Evolutionary conservation across 2,797 vertebrate species (phyloP), one percentile per base, ranked within the genome.

Genomic region (Chanos chanos): DNA sequence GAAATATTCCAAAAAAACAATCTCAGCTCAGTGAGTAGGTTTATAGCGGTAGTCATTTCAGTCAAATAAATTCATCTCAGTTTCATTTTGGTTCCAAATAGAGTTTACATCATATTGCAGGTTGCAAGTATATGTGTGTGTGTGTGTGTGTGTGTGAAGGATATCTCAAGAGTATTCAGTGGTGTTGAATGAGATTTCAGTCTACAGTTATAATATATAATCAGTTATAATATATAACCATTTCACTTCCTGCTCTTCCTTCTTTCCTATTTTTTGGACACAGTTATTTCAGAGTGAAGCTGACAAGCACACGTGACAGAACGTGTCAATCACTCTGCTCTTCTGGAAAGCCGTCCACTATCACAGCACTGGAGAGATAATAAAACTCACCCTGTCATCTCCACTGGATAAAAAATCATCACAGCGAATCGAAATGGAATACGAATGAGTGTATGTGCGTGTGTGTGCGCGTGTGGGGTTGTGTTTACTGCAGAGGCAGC

Each of bases 311-410:
- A 2, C 41, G 15, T 12, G 9, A 15, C 27, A 2, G 4, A 15
- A 28, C 22, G 44, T 48, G 44, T 39, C 56, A 59, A 48, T 59
- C 56, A 59, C 5, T 24, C 19, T 8, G 34, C 19, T 1, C 22
- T 56, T n/a, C n/a, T n/a, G n/a, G n/a, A n/a, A n/a, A n/a, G n/a
- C n/a, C n/a, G n/a, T n/a, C n/a, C n/a, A n/a, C n/a, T n/a, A n/a
- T n/a, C n/a, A n/a, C n/a, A n/a, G n/a, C n/a, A n/a, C n/a, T n/a
- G 8, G 18, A n/a, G n/a, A 34, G 31, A 58, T 18, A 10, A 25
- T 33, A 6, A 49, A 16, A 24, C 12, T 5, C 21, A 10, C n/a
- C n/a, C n/a, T n/a, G n/a, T n/a, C n/a, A n/a, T n/a, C n/a, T n/a
- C n/a, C 2, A 1, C 16, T 1, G 36, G 7, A 4, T 28, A 15